Conservation (phyloP, 2,113 vertebrate genomes). For the Zootoca vivipara region DNA sequence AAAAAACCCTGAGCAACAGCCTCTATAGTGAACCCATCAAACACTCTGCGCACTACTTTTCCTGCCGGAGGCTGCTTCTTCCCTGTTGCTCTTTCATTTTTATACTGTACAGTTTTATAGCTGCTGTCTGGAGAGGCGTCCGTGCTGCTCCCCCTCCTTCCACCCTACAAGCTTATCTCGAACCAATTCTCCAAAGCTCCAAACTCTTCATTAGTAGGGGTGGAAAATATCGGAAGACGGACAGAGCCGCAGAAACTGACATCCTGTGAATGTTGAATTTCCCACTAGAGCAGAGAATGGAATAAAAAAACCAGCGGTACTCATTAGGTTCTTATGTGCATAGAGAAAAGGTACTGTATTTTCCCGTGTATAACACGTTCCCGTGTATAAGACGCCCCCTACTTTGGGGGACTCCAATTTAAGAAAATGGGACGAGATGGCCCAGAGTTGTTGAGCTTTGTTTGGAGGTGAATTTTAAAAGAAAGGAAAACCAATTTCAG, state of each 20-base stretch:
- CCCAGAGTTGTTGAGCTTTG: too few relatives aligned
- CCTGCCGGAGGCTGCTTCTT: background rate
- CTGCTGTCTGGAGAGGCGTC: conserved; percentile 22
- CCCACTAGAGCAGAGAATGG: background rate
- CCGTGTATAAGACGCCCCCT: too few relatives aligned
- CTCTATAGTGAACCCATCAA: background rate
- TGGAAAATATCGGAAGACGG: conserved; percentile 17
- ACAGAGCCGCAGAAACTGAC: background rate
- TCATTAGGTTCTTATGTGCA: background rate
- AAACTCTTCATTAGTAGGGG: background rate
- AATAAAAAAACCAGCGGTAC: background rate
- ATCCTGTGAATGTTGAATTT: conserved; percentile 23
- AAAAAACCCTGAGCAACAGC: background rate
- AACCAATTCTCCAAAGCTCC: background rate
- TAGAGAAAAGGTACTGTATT: background rate
- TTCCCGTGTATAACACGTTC: background rate
- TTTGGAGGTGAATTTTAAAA: background rate
- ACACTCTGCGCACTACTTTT: background rate
- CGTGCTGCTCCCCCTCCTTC: background rate
- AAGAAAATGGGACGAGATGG: too few relatives aligned
- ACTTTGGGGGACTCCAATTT: too few relatives aligned
- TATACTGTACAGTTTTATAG: conserved; percentile 11
- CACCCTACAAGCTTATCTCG: background rate
- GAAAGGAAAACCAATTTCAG: background rate
- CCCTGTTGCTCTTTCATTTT: background rate